These are phyloP conservation scores for Crocodylus rhombifer DNA, from an alignment of 2,797 vertebrate species.

Conservation along the genomic window DNA sequence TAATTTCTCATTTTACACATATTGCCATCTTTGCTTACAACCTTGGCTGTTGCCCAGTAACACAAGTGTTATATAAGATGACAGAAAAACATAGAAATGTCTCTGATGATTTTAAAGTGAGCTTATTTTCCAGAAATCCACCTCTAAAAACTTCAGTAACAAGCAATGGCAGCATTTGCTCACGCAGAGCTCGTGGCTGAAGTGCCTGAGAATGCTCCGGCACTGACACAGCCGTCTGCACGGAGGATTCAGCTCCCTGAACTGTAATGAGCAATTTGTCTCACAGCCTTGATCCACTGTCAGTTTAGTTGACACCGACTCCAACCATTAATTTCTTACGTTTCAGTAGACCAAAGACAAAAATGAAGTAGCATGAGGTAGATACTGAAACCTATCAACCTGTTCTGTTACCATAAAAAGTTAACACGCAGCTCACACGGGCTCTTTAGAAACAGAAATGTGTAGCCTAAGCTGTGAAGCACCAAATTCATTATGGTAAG, in stretches of 20 bases:
- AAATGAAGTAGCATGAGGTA: not conserved
- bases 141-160: not conserved
- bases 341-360: constrained; percentile 37
- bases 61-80: constrained; percentile 12
- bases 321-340: constrained; percentile 74
- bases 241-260: constrained; percentile 64
- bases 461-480: not conserved
- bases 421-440: not conserved
- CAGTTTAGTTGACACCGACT: constrained; percentile 68
- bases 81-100: constrained; percentile 2
- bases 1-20: constrained; percentile 59
- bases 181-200: not conserved
- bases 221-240: constrained; percentile 25
- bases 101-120: not conserved
- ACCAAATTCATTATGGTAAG: not conserved
- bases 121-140: constrained; percentile 31
- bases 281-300: constrained; percentile 76
- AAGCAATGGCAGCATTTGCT: not conserved
- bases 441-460: not conserved
- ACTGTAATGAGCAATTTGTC: constrained; percentile 79
- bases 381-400: constrained; percentile 19
- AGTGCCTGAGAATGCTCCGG: not conserved
- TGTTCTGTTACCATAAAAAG: constrained; percentile 11
- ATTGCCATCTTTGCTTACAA: constrained; percentile 58
- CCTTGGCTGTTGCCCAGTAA: constrained; percentile 58